Evolutionary conservation across 2,113 vertebrate species (phyloP).

Genomic region (Cyanistes caeruleus): DNA sequence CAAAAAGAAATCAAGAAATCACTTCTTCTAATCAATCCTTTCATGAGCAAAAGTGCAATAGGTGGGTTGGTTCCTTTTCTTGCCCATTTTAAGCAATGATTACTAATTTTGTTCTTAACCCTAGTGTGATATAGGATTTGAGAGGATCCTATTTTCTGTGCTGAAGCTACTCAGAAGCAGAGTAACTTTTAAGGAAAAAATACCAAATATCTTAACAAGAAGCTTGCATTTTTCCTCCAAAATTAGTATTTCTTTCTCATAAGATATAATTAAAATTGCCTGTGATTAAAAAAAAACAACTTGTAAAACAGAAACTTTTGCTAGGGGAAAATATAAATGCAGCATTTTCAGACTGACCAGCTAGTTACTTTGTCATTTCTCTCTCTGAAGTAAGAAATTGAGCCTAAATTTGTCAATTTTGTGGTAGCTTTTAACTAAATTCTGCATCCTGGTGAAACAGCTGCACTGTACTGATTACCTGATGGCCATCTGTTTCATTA

Average conservation of each 20-base stretch:
- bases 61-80: not conserved
- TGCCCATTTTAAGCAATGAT: not conserved
- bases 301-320: not conserved
- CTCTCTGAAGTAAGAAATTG: not conserved
- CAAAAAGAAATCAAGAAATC: not conserved
- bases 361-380: not conserved
- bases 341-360: not conserved
- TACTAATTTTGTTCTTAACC: not conserved
- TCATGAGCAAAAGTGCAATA: not conserved
- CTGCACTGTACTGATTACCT: not conserved
- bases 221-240: not conserved
- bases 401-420: not conserved
- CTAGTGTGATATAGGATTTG: not conserved
- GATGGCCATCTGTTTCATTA: not conserved
- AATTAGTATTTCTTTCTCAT: not conserved
- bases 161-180: not conserved
- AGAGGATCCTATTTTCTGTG: not conserved
- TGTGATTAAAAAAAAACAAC: not conserved
- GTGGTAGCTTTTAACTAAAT: not conserved
- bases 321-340: not conserved
- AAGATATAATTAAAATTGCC: not conserved
- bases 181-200: not conserved
- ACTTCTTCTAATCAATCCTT: not conserved
- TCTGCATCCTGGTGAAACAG: not conserved
- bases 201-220: not conserved